These are phyloP conservation scores for Encarsia formosa DNA, from an alignment of 2,888 invertebrate genomes.

Conservation along the genomic window DNA sequence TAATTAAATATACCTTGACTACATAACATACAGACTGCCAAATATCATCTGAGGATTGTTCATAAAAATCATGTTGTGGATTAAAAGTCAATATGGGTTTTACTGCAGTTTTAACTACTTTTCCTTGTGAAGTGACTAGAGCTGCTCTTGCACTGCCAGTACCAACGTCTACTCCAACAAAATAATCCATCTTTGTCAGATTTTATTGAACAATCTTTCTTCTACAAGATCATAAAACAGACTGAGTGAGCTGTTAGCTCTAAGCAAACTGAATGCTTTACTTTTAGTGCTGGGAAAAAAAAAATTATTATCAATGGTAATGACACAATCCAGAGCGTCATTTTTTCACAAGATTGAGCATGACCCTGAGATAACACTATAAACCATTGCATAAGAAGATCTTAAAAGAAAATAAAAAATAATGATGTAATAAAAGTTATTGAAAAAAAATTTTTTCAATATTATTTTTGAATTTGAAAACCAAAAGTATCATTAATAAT, in stretches of 20 bases:
- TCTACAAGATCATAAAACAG: background rate
- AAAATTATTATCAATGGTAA: constrained; percentile 30
- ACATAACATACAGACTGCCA: constrained; percentile 73
- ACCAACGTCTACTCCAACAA: constrained; percentile 90
- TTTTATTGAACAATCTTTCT: background rate
- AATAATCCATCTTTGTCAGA: constrained; percentile 52
- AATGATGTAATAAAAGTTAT: too few species aligned
- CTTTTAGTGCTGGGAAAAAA: constrained; percentile 10
- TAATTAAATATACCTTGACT: constrained; percentile 63
- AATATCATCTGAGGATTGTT: constrained; percentile 87
- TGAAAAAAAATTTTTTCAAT: too few species aligned
- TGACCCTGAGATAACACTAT: constrained; percentile 43
- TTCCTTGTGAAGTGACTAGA: constrained; percentile 67
- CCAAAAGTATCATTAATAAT: too few species aligned
- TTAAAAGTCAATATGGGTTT: constrained; percentile 73
- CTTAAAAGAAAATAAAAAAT: too few species aligned
- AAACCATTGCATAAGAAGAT: too few species aligned
- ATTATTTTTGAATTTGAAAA: too few species aligned
- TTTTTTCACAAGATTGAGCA: too few species aligned
- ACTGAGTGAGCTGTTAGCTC: background rate
- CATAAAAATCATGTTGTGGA: constrained; percentile 72
- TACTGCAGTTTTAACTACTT: constrained; percentile 61
- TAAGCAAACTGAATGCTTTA: constrained; percentile 1
- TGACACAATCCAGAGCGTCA: too few species aligned
- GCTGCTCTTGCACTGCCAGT: constrained; percentile 87